Evolutionary conservation across 2,888 invertebrate species (phyloP).

Genomic region (Apamea crenata): DNA sequence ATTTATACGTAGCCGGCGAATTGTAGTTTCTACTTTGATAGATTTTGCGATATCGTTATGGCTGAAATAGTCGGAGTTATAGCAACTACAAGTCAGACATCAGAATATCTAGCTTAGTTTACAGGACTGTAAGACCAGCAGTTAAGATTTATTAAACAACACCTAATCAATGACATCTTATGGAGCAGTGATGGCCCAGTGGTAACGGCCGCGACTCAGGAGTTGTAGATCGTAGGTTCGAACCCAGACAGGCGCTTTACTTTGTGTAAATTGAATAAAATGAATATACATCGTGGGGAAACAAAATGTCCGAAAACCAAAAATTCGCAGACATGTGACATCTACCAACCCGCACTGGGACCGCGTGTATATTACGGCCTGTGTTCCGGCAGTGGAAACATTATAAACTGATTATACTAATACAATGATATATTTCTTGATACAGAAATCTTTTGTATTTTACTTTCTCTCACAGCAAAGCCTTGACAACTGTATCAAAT

Average conservation of each 20-base stretch:
- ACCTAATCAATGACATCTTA: background rate
- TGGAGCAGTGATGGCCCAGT: no score
- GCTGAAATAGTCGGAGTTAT: background rate
- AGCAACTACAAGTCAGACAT: background rate
- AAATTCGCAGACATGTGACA: no score
- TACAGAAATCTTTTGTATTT: background rate
- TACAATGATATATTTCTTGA: background rate
- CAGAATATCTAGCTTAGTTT: background rate
- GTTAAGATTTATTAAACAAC: background rate
- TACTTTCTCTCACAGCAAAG: background rate
- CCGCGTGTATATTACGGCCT: no score
- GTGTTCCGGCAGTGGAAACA: no score
- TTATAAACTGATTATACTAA: no score
- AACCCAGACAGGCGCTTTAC: no score
- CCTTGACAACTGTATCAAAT: conserved; percentile 25
- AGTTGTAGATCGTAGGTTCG: no score
- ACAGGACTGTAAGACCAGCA: background rate
- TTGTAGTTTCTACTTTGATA: background rate
- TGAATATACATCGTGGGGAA: no score
- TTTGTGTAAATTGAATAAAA: no score
- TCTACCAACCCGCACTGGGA: no score
- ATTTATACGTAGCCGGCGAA: background rate
- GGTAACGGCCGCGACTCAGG: no score
- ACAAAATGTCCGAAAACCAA: no score
- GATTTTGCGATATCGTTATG: background rate